Evolutionary conservation across 2,797 vertebrate species (phyloP), one percentile per base, ranked within the genome.

Genomic region (Myotis vivesi): DNA sequence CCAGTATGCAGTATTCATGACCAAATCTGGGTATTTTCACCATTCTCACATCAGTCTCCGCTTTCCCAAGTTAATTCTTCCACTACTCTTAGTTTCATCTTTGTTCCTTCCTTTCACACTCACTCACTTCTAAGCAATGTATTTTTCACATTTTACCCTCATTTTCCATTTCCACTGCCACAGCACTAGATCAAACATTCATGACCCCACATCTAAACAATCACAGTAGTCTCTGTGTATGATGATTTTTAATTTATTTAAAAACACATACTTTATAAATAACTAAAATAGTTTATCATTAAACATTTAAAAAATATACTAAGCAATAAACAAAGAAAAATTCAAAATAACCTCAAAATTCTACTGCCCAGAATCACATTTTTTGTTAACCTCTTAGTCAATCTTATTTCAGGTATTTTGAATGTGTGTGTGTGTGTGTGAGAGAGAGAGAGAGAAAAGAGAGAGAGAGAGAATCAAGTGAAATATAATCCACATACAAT

Each of bases 281-380:
- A 77, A 55, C 33, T 80, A 87, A 92, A 95, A 80, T 94, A n/a
- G 4, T 59, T 92, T 84, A n/a, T 49, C 19, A 84, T 51, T 62
- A 91, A 64, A 86, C 30, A 12, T 46, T 73, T 53, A 0, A 30
- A 30, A 59, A 95, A 62, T 75, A 38, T 13, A 33, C 89, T 57
- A 75, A 76, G 7, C 23, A 59, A 77, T 92, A 92, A 87, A 41
- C 20, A 68, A 87, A 66, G 25, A 91, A 88, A 30, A 33, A 15
- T 6, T 16, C 36, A 46, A 90, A 85, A 82, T 68, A 95, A 77
- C 2, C 28, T 69, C 30, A 36, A 92, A 89, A 86, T 84, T 17
- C 19, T 44, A 53, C 36, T 81, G 38, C 38, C 9, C 33, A 66
- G 71, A 75, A 64, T 33, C 30, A 36, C 5, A 51, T 11, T 76